These are phyloP conservation scores for Drosophila peninsularis DNA, from an alignment of 2,888 invertebrate genomes.

Conservation along the genomic window DNA sequence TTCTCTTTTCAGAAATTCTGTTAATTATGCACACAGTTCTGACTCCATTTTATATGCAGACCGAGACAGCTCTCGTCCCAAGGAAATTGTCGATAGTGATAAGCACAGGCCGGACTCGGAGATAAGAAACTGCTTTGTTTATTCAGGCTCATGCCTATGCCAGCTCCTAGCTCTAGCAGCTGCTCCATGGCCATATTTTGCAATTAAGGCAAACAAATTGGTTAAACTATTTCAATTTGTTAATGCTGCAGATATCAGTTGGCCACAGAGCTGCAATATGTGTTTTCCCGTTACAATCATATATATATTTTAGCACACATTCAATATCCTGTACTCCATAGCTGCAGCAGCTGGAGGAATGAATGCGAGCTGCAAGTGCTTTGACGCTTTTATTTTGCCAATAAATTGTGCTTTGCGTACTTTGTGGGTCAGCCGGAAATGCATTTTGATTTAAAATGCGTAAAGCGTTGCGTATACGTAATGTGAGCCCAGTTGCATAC, in stretches of 20 bases:
- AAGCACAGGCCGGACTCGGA: background rate
- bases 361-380: constrained; percentile 37
- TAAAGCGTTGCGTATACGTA: constrained; percentile 70
- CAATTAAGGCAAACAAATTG: background rate
- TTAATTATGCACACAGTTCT: no score
- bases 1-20: no score
- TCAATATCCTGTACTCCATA: constrained; percentile 7
- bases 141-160: background rate
- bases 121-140: background rate
- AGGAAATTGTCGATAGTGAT: no score
- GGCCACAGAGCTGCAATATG: background rate
- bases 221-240: background rate
- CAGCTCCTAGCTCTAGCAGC: background rate
- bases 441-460: constrained; percentile 79
- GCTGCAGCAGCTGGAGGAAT: background rate
- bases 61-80: no score
- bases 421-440: constrained; percentile 70
- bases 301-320: background rate
- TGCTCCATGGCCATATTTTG: background rate
- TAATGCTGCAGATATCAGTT: background rate
- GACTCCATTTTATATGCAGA: no score
- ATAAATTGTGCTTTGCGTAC: constrained; percentile 66
- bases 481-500: constrained; percentile 42
- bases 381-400: constrained; percentile 48
- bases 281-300: constrained; percentile 19